Evolutionary conservation across 2,113 vertebrate species (phyloP).

Genomic region (Semicossyphus pulcher): DNA sequence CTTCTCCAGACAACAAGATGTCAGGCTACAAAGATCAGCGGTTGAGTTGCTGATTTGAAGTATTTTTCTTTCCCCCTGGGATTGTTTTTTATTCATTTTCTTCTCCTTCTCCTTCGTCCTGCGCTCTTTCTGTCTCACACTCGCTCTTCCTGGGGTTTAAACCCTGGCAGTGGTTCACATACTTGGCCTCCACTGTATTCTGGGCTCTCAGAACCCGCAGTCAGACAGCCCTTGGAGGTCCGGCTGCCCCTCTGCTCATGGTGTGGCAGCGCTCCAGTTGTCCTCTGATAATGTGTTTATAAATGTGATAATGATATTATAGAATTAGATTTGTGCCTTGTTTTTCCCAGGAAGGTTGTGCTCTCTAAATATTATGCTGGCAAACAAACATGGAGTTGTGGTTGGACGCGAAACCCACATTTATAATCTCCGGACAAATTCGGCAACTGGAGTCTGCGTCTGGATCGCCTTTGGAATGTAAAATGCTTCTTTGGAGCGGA

Average conservation of each 20-base stretch:
- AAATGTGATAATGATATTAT: conserved; percentile 72
- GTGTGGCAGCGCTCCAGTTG: conserved; percentile 50
- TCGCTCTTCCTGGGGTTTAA: conserved; percentile 20
- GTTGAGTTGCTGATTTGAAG: conserved; percentile 53
- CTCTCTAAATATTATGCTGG: conserved; percentile 65
- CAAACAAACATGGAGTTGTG: conserved; percentile 68
- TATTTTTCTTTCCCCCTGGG: not conserved
- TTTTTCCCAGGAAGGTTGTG: conserved; percentile 28
- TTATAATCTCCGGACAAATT: conserved; percentile 64
- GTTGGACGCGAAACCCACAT: conserved; percentile 55
- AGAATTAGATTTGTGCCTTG: conserved; percentile 34
- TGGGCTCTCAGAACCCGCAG: conserved; percentile 16
- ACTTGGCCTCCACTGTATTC: conserved; percentile 32
- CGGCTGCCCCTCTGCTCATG: conserved; percentile 28
- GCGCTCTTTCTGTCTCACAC: conserved; percentile 12
- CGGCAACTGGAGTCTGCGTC: conserved; percentile 41
- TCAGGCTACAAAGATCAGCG: conserved; percentile 29
- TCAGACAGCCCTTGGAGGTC: conserved; percentile 26
- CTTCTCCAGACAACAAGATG: conserved; percentile 23
- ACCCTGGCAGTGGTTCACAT: conserved; percentile 37
- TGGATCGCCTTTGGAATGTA: conserved; percentile 57
- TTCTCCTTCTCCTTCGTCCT: not conserved
- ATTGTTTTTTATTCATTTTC: conserved; percentile 19
- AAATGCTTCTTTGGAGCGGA: conserved; percentile 39
- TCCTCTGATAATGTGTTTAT: conserved; percentile 62